Percentiles rank a stretch among this genome's conserved stretches.
Evolutionary conservation across 2,113 vertebrate genomes (phyloP).

Genomic region (Pseudorasbora parva): DNA sequence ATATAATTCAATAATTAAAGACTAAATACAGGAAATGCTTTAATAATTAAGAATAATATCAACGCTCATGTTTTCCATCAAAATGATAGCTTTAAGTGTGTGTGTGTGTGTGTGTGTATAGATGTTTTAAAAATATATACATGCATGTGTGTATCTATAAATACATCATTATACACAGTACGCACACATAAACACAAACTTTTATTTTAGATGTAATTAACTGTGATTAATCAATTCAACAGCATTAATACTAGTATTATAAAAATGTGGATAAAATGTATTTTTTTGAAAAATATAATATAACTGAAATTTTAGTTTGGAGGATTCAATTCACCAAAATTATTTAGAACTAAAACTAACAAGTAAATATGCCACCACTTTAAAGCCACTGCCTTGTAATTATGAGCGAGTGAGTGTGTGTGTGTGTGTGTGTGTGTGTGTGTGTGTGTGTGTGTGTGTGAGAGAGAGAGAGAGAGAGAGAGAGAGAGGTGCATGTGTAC

Average conservation of each 20-base stretch:
- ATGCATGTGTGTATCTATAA: too few relatives aligned
- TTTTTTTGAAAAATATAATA: not conserved
- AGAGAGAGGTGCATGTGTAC: conserved; percentile 58
- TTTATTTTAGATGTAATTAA: too few relatives aligned
- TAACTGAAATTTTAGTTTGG: not conserved
- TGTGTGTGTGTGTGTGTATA: not conserved
- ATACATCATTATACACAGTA: too few relatives aligned
- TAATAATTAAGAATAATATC: too few relatives aligned
- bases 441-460: not conserved
- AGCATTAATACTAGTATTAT: not conserved
- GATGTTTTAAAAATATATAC: too few relatives aligned
- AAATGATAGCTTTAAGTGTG: not conserved
- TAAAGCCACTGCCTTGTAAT: not conserved
- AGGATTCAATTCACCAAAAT: not conserved
- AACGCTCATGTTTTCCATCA: not conserved
- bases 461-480: not conserved
- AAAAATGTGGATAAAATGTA: not conserved
- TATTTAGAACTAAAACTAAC: not conserved
- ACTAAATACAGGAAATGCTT: too few relatives aligned
- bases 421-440: not conserved
- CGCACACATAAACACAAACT: too few relatives aligned
- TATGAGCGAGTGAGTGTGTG: not conserved
- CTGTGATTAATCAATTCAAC: too few relatives aligned
- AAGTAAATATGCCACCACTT: not conserved
- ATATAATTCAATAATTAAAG: too few relatives aligned